Evolutionary conservation across 2,113 vertebrate species (phyloP).

Genomic region (Physeter macrocephalus): DNA sequence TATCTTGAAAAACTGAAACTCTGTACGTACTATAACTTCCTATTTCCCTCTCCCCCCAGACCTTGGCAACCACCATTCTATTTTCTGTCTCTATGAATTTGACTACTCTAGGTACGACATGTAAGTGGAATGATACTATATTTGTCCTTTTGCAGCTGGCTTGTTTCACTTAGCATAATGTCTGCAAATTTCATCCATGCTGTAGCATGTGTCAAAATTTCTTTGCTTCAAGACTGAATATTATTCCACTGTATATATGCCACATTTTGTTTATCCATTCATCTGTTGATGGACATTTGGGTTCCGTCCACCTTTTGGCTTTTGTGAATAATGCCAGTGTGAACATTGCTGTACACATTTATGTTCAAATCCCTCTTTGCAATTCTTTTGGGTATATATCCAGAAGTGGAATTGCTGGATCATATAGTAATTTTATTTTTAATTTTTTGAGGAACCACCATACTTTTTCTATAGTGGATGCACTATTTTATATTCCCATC

Average conservation of each 20-base stretch:
- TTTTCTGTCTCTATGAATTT: neutral
- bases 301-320: neutral
- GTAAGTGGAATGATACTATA: neutral
- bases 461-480: neutral
- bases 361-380: neutral
- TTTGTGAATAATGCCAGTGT: neutral
- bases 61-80: neutral
- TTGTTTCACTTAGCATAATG: neutral
- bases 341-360: neutral
- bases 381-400: neutral
- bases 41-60: neutral
- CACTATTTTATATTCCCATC: neutral
- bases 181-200: neutral
- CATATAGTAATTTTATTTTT: neutral
- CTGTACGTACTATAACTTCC: neutral
- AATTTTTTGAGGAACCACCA: neutral
- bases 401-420: neutral
- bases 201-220: neutral
- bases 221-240: neutral
- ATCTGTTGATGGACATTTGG: neutral
- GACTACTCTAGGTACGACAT: neutral
- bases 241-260: neutral
- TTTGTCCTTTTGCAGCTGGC: neutral
- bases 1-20: neutral
- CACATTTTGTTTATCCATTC: neutral